Conservation (phyloP, 2,797 vertebrate species). For the Mormyrops boulengeri region DNA sequence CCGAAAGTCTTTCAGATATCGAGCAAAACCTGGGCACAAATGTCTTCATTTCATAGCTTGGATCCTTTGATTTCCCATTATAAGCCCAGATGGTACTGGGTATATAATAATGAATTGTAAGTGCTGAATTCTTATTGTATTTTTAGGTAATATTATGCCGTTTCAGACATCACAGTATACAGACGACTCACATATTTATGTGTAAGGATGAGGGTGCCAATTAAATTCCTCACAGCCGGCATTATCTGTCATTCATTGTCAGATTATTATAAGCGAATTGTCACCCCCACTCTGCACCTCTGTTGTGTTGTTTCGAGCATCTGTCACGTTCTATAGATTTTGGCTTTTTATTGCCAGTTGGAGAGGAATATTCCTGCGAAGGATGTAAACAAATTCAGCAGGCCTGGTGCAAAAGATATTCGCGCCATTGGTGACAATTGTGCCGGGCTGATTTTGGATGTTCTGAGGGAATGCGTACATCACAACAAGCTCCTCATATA, state of each 20-base stretch:
- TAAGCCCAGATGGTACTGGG: neutral
- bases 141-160: neutral
- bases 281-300: neutral
- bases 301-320: neutral
- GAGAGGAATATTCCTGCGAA: neutral
- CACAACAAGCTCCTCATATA: neutral
- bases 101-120: neutral
- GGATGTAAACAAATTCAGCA: slow-evolving; percentile 9
- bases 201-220: slow-evolving; percentile 2
- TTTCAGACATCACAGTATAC: neutral
- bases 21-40: neutral
- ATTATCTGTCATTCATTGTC: slow-evolving; percentile 10
- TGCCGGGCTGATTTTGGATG: neutral
- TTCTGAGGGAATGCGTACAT: neutral
- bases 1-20: neutral
- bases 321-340: slow-evolving; percentile 7
- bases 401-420: neutral
- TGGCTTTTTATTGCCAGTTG: neutral
- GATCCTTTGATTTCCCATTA: neutral
- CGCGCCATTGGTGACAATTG: neutral
- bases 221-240: neutral
- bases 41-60: neutral
- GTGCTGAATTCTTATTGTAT: neutral
- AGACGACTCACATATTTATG: neutral
- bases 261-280: slow-evolving; percentile 7